These are phyloP conservation scores for Pollenia griseotomentosa DNA, from an alignment of 2,888 invertebrate species.

Conservation along the genomic window DNA sequence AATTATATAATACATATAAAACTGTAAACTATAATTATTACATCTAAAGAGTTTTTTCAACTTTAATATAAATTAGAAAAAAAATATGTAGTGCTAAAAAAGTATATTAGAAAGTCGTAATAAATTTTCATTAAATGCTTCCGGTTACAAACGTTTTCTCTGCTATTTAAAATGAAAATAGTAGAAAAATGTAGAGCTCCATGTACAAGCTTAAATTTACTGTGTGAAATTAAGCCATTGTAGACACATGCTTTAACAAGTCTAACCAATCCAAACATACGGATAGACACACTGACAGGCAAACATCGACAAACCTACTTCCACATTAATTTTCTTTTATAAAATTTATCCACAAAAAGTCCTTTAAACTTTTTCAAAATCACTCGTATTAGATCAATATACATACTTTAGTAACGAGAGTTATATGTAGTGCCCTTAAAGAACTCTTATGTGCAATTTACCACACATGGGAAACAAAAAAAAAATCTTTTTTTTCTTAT, in stretches of 20 bases:
- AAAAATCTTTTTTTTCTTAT: background rate
- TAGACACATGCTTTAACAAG: slow-evolving; percentile 64
- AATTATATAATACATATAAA: slow-evolving; percentile 36
- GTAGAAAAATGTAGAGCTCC: background rate
- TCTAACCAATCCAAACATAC: slow-evolving; percentile 3
- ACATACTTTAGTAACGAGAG: background rate
- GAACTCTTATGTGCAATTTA: slow-evolving; percentile 60
- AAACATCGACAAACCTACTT: slow-evolving; percentile 4
- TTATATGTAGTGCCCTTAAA: slow-evolving; percentile 19
- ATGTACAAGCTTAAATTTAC: slow-evolving; percentile 67
- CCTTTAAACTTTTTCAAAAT: slow-evolving; percentile 57
- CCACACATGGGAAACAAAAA: slow-evolving; percentile 42
- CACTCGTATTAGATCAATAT: slow-evolving; percentile 35
- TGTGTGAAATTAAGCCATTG: slow-evolving; percentile 75
- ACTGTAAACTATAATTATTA: slow-evolving; percentile 11
- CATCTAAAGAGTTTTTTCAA: background rate
- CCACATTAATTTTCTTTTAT: slow-evolving; percentile 33
- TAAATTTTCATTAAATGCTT: slow-evolving; percentile 72
- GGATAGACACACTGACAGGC: slow-evolving; percentile 23
- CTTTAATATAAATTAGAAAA: slow-evolving; percentile 13
- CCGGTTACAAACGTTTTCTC: slow-evolving; percentile 41
- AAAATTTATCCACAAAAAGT: slow-evolving; percentile 46
- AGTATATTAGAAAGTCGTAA: slow-evolving; percentile 47
- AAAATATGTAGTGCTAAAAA: slow-evolving; percentile 3
- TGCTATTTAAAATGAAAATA: slow-evolving; percentile 12